phyloP scores from a whole-genome alignment of 1,140 invertebrate species.

The Drosophila watanabei region DNA sequence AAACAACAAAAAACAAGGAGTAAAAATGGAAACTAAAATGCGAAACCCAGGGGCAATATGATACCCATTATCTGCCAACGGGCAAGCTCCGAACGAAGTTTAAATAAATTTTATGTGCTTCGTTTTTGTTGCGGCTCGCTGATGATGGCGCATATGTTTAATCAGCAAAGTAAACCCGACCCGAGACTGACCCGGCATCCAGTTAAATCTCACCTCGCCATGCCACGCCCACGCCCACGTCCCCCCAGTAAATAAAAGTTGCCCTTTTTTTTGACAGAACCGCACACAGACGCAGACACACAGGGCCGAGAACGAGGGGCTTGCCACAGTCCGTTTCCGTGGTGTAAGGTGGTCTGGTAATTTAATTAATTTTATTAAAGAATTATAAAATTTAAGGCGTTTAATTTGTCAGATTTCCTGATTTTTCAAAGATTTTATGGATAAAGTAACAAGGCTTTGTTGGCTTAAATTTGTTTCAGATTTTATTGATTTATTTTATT shows the following conservation, averaged over 20 bases:
- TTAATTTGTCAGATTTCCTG: background rate
- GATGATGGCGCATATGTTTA: constrained; percentile 69
- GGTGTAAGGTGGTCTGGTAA: constrained; percentile 3
- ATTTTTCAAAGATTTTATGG: too few species aligned
- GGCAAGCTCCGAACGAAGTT: constrained; percentile 48
- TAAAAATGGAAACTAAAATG: constrained; percentile 64
- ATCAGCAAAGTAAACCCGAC: constrained; percentile 76
- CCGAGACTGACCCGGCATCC: constrained; percentile 50
- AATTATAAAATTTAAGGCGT: background rate
- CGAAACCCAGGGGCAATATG: constrained; percentile 70
- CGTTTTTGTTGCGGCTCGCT: constrained; percentile 33
- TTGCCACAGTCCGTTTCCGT: constrained; percentile 33
- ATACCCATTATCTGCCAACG: constrained; percentile 70
- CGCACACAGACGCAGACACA: constrained; percentile 41
- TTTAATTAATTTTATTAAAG: background rate
- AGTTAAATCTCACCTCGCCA: constrained; percentile 46
- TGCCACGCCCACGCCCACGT: constrained; percentile 5
- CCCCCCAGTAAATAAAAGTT: constrained; percentile 63
- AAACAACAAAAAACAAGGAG: background rate
- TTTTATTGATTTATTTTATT: too few species aligned
- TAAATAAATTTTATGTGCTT: constrained; percentile 74
- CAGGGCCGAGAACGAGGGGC: background rate
- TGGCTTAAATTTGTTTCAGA: background rate
- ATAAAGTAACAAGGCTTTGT: background rate
- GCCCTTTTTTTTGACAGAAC: constrained; percentile 55